Percentiles rank a stretch among this genome's conserved stretches.
Conservation (phyloP, 2,797 vertebrate species). For the Phylloscopus collybita region DNA sequence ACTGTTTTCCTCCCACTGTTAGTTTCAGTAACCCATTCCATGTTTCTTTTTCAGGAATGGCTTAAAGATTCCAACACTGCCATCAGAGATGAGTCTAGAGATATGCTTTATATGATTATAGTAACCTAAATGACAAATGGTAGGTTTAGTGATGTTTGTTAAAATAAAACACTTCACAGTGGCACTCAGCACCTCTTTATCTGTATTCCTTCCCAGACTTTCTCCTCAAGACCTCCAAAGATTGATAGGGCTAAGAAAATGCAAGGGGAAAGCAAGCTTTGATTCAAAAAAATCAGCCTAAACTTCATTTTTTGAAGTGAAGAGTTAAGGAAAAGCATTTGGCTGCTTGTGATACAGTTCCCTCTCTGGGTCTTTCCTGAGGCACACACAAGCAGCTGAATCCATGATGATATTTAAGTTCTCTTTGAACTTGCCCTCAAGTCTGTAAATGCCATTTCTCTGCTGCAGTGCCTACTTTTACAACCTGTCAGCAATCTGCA, state of each 20-base stretch:
- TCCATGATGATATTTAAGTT: neutral
- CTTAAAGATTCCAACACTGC: neutral
- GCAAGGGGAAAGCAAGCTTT: neutral
- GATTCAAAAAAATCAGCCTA: neutral
- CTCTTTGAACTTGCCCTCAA: slow-evolving; percentile 17
- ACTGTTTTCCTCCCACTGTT: neutral
- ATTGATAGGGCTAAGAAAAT: neutral
- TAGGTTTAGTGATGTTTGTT: neutral
- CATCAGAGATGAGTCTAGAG: neutral
- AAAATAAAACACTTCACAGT: neutral
- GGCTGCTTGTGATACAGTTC: neutral
- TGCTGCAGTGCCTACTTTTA: neutral
- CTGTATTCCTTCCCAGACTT: neutral
- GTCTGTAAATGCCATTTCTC: neutral
- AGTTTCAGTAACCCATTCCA: neutral
- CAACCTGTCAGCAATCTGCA: neutral
- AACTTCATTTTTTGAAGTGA: neutral
- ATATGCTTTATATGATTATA: neutral
- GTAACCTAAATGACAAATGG: neutral
- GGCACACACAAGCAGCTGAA: neutral
- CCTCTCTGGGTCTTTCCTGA: neutral
- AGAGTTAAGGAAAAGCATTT: neutral
- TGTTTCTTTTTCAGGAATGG: neutral
- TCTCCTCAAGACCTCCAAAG: neutral
- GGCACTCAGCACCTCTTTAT: neutral